Base-by-base conservation (phyloP, 2,888 invertebrate genomes). In the Ptychoptera contaminata region DNA sequence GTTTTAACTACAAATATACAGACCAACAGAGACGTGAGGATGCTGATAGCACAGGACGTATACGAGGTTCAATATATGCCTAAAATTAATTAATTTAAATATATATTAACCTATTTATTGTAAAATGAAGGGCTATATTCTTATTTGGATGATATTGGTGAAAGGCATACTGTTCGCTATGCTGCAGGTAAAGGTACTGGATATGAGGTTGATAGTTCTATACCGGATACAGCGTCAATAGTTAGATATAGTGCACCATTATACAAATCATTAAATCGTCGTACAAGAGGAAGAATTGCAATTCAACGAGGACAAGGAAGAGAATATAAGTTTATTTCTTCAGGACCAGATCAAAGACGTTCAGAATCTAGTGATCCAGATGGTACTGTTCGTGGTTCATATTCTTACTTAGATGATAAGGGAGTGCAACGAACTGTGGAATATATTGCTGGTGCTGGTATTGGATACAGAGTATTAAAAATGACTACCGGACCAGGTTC, bases 351-450 rank as follows among this genome's bases (percentile, higher is more conserved):
- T 56, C 82, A 82, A 56, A 70, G 82, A 51, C 67, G 83, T 47
- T 77, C 81, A 0, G 83, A 84, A 61, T 75, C 76, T 50, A 80
- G 80, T 49, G 82, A 80, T 50, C 68, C 80, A 0, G 73, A 73
- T 45, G 82, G 82, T 12, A 73, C 82, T 50, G 81, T 82, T 2
- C 67, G 80, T 50, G 84, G 83, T 31, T 80, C 82, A 0, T 83
- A 82, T 65, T 81, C 82, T 1, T 84, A 81, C 58, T 62, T 83
- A 14, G 83, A 83, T 52, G 82, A 83, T 55, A 82, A 82, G 64
- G 82, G 82, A 1, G 75, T 80, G 23, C 82, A 82, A 58, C 75
- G 76, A 50, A 79, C 82, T 0, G 82, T 83, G 1, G 77, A 83
- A 60, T 84, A 84, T 59, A 82, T 79, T 51, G 83, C 83, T 0